Base-by-base conservation (phyloP, 2,888 invertebrate genomes). In the Luperina testacea region DNA sequence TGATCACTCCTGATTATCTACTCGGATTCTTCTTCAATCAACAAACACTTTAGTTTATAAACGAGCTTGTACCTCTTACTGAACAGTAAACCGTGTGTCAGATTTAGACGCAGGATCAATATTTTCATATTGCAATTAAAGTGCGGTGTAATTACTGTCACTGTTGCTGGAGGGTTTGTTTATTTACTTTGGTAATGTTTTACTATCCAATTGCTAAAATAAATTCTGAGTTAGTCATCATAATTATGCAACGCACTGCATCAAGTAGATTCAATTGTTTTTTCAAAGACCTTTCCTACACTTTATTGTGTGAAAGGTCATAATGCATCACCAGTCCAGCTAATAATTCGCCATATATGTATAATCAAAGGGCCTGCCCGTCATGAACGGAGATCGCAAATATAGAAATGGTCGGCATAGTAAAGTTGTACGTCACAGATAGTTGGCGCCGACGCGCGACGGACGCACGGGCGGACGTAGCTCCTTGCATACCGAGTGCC, bases 401-500 rank as follows among this genome's bases (percentile, higher is more conserved):
- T 85, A 88, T 83, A 88, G 82, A 78, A 84, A 78, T 78, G 77
- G 67, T 77, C 75, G 81, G 80, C 72, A 86, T 82, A 84, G 87
- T 86, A 78, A 83, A 80, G 78, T 73, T 70, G 74, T 84, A 83
- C 86, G 86, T 89, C 90, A 88, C 82, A 80, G 80, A 81, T 78
- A 71, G 67, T 72, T 85, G 88, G 85, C 86, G 84, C 84, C 87
- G 79, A 67, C 38, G 77, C 45, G 17, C 42, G 17, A 53, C 81
- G 72, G 75, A 64, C 81, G 78, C 65, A 70, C 78, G 80, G 71
- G 75, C 78, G 86, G 81, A 85, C 82, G 77, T 72, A 83, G 86
- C 90, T 82, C 83, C 83, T 86, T 91, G 95, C 92, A 94, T 94
- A 94, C 93, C 90, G 93, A 94, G 85, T 89, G 90, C 78, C 87